Conservation (phyloP, 1,140 invertebrate species). For the Pararge aegeria region DNA sequence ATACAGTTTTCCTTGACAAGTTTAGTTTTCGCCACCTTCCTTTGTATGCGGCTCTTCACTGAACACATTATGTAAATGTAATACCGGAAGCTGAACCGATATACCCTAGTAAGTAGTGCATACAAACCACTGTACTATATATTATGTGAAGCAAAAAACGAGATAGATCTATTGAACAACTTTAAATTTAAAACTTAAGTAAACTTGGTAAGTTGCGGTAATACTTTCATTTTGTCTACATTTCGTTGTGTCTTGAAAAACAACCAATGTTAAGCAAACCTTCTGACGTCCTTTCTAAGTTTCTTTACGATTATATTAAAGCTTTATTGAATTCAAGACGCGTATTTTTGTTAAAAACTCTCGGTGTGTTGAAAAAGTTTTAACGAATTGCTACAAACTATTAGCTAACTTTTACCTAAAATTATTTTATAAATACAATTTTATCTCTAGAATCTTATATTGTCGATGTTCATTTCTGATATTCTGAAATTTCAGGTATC, state of each 20-base stretch:
- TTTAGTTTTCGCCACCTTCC: background rate
- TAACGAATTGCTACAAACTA: background rate
- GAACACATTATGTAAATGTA: constrained; percentile 7
- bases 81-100: background rate
- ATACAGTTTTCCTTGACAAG: background rate
- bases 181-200: no score
- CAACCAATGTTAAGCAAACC: no score
- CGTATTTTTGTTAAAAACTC: background rate
- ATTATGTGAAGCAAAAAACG: background rate
- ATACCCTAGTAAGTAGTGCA: background rate
- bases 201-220: no score
- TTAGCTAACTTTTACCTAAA: background rate
- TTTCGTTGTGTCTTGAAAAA: no score
- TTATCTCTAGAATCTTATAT: background rate
- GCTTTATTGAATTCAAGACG: background rate
- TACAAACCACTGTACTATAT: background rate
- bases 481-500: background rate
- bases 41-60: constrained; percentile 2
- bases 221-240: no score
- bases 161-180: no score
- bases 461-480: background rate
- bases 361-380: background rate
- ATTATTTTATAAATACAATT: background rate
- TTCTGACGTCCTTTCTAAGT: no score
- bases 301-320: background rate